Evolutionary conservation across 2,113 vertebrate species (phyloP).

Genomic region (Neolamprologus modestus): DNA sequence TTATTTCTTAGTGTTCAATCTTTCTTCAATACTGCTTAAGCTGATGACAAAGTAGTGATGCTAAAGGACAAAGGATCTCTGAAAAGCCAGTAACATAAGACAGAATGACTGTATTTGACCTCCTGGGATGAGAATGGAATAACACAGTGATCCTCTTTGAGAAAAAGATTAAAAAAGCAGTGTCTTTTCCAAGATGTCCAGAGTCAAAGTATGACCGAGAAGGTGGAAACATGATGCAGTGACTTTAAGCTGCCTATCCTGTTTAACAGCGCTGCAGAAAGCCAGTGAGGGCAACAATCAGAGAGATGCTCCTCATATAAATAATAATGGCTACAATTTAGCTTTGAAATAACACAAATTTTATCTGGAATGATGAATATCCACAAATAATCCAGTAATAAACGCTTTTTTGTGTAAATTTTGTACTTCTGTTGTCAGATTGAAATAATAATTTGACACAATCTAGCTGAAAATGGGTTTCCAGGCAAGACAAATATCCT

Average conservation of each 20-base stretch:
- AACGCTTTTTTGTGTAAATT: background rate
- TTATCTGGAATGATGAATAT: constrained; percentile 12
- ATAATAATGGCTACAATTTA: background rate
- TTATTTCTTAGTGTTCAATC: background rate
- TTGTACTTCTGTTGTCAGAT: constrained; percentile 20
- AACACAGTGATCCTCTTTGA: background rate
- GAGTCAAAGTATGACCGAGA: background rate
- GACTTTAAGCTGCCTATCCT: background rate
- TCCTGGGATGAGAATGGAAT: background rate
- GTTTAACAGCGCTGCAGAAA: background rate
- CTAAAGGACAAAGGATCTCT: background rate
- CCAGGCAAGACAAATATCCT: constrained; percentile 25
- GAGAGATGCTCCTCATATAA: background rate
- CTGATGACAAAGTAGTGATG: background rate
- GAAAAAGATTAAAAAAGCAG: background rate
- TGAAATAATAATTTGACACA: constrained; percentile 48
- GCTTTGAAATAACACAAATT: background rate
- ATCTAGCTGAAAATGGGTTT: constrained; percentile 38
- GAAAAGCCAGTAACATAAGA: background rate
- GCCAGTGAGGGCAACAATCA: background rate
- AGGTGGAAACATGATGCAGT: background rate
- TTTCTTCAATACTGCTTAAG: background rate
- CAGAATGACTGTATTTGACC: background rate
- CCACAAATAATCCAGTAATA: constrained; percentile 8
- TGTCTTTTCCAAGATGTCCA: background rate